phyloP scores from a whole-genome alignment of 2,888 invertebrate species.

The Crocallis elinguaria region DNA sequence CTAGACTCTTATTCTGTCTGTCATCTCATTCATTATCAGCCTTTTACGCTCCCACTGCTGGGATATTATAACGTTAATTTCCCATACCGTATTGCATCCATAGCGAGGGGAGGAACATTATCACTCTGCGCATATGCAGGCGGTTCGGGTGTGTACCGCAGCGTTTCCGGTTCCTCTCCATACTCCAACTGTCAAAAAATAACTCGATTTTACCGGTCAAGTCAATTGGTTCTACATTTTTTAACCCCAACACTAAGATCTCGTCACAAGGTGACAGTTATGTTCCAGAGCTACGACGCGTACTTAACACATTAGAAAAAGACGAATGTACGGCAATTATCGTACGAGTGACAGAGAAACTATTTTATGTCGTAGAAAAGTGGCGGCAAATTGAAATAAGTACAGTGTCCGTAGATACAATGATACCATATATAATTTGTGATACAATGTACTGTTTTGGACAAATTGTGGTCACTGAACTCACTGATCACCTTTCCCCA shows the following conservation, averaged over 20 bases:
- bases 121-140: conserved; percentile 86
- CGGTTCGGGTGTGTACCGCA: conserved; percentile 87
- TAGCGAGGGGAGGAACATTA: conserved; percentile 71
- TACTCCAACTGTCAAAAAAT: conserved; percentile 87
- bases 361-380: too few species aligned
- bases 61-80: background rate
- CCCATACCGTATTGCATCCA: conserved; percentile 84
- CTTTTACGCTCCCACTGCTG: background rate
- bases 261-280: background rate
- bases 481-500: too few species aligned
- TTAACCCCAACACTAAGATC: conserved; percentile 1
- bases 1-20: too few species aligned
- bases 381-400: too few species aligned
- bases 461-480: too few species aligned
- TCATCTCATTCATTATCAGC: too few species aligned
- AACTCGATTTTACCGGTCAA: conserved; percentile 19
- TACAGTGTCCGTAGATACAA: too few species aligned
- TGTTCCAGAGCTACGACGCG: background rate
- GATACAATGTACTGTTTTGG: too few species aligned
- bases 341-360: too few species aligned
- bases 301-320: conserved; percentile 1
- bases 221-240: background rate
- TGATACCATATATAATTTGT: too few species aligned
- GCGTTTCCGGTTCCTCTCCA: conserved; percentile 90
- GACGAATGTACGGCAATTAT: background rate